phyloP scores from a whole-genome alignment of 2,797 vertebrate species.

The Sebastes trivittatus region DNA sequence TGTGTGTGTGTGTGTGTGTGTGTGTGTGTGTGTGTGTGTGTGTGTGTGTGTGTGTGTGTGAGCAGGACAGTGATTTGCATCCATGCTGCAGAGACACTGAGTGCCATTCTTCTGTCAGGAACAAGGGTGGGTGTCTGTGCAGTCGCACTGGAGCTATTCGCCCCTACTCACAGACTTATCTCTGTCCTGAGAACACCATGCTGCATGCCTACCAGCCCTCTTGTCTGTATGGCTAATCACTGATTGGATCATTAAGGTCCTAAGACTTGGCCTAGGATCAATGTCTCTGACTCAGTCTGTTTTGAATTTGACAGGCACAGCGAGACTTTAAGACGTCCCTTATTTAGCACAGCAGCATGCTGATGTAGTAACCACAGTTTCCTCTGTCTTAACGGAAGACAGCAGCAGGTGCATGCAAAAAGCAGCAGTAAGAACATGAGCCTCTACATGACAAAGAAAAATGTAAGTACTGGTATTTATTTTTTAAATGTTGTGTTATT shows the following conservation, averaged over 20 bases:
- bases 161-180: slow-evolving; percentile 48
- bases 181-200: slow-evolving; percentile 38
- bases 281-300: background rate
- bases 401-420: slow-evolving; percentile 47
- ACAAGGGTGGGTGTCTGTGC: slow-evolving; percentile 70
- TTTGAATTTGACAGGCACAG: background rate
- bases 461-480: slow-evolving; percentile 57
- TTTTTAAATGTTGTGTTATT: background rate
- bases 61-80: slow-evolving; percentile 62
- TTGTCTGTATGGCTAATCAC: slow-evolving; percentile 8
- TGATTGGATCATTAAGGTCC: slow-evolving; percentile 27
- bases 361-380: slow-evolving; percentile 72
- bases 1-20: too few relatives aligned
- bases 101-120: slow-evolving; percentile 60
- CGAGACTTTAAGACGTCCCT: background rate
- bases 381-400: slow-evolving; percentile 60
- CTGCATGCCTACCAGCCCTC: background rate
- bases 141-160: slow-evolving; percentile 43
- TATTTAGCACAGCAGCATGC: background rate
- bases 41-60: slow-evolving; percentile 43
- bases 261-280: background rate
- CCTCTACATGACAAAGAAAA: background rate
- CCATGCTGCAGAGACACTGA: slow-evolving; percentile 63
- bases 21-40: slow-evolving; percentile 14
- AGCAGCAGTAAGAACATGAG: background rate